These are phyloP conservation scores for Columbina picui DNA, from an alignment of 2,113 vertebrate genomes.

Conservation along the genomic window DNA sequence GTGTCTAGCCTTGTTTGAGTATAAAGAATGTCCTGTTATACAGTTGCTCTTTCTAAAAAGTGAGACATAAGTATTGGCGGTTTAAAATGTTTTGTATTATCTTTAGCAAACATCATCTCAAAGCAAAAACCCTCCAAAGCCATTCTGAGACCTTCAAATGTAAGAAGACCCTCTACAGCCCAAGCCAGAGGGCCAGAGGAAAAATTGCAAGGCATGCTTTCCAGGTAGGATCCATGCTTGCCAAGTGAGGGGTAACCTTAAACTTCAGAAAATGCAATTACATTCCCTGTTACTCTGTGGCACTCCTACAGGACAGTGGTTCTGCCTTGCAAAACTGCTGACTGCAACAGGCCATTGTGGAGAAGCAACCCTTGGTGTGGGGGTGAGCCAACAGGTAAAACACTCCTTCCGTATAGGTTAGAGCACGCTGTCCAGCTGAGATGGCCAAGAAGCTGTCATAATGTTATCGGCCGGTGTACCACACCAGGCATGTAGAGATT, in stretches of 20 bases:
- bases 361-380: neutral
- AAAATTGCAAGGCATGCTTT: neutral
- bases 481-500: neutral
- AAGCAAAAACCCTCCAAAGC: neutral
- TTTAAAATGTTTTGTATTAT: neutral
- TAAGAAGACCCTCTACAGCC: neutral
- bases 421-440: neutral
- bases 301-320: neutral
- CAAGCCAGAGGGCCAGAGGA: neutral
- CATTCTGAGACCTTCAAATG: neutral
- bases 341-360: neutral
- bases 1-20: neutral
- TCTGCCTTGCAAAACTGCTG: neutral
- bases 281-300: neutral
- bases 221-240: neutral
- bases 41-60: neutral
- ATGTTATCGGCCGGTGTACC: neutral
- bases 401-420: neutral
- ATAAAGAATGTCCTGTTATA: neutral
- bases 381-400: neutral
- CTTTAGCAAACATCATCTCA: neutral
- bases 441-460: neutral
- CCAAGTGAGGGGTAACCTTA: neutral
- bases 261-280: neutral
- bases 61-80: neutral